Evolutionary conservation across 2,888 invertebrate species (phyloP).

Genomic region (Lacanobia wlatinum): DNA sequence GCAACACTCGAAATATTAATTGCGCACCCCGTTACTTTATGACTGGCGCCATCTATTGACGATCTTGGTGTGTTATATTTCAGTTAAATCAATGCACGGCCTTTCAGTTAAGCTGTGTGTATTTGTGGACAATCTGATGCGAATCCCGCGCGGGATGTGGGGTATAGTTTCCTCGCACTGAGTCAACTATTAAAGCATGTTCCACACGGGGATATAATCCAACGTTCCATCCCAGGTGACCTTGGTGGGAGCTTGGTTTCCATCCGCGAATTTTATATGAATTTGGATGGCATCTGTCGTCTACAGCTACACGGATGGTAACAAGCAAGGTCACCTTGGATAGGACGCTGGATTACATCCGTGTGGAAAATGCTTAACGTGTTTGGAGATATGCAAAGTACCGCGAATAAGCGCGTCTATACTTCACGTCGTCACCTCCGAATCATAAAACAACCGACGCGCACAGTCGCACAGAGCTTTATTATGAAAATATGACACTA

Average conservation of each 20-base stretch:
- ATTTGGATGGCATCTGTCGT: no score
- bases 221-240: no score
- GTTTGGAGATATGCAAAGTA: neutral
- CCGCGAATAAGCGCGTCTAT: neutral
- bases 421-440: neutral
- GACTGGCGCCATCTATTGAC: slow-evolving; percentile 43
- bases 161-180: neutral
- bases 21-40: slow-evolving; percentile 32
- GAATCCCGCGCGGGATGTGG: neutral
- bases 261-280: no score
- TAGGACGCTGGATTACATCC: no score
- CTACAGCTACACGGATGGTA: no score
- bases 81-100: neutral
- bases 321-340: no score
- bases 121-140: neutral
- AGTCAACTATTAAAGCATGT: neutral
- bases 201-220: no score
- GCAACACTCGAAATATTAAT: slow-evolving; percentile 56
- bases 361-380: neutral
- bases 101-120: slow-evolving; percentile 6
- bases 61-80: slow-evolving; percentile 11
- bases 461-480: neutral
- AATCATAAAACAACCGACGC: neutral
- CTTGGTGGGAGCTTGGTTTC: no score
- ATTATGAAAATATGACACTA: neutral